These are phyloP conservation scores for Smittia aterrima DNA, from an alignment of 2,888 invertebrate genomes.

Conservation along the genomic window DNA sequence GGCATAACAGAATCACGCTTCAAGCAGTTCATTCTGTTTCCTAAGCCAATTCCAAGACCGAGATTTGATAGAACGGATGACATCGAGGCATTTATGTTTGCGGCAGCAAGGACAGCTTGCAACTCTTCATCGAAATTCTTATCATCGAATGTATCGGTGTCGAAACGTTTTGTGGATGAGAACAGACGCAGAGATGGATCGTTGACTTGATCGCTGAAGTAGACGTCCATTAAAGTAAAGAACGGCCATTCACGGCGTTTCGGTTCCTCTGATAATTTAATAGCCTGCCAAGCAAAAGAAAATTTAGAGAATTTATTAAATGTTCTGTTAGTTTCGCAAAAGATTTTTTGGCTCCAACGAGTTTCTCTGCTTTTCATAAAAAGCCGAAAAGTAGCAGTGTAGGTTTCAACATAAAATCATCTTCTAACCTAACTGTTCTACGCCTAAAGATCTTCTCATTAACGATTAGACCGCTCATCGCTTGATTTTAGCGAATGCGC, in stretches of 20 bases:
- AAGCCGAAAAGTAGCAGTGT: no score
- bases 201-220: conserved; percentile 55
- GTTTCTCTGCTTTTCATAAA: no score
- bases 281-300: conserved; percentile 47
- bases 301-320: background rate
- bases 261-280: conserved; percentile 55
- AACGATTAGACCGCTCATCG: background rate
- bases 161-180: conserved; percentile 54
- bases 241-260: conserved; percentile 55
- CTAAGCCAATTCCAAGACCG: conserved; percentile 25
- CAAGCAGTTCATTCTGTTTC: background rate
- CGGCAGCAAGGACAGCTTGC: conserved; percentile 53
- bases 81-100: conserved; percentile 43
- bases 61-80: conserved; percentile 34
- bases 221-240: conserved; percentile 54
- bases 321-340: background rate
- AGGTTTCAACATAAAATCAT: background rate
- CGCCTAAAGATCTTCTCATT: background rate
- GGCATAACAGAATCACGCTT: conserved; percentile 1
- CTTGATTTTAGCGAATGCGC: background rate
- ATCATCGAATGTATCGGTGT: conserved; percentile 53
- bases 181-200: conserved; percentile 54
- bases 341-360: no score
- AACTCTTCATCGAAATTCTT: conserved; percentile 54
- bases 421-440: background rate